phyloP scores from a whole-genome alignment of 1,140 invertebrate genomes.

The Sipha flava region DNA sequence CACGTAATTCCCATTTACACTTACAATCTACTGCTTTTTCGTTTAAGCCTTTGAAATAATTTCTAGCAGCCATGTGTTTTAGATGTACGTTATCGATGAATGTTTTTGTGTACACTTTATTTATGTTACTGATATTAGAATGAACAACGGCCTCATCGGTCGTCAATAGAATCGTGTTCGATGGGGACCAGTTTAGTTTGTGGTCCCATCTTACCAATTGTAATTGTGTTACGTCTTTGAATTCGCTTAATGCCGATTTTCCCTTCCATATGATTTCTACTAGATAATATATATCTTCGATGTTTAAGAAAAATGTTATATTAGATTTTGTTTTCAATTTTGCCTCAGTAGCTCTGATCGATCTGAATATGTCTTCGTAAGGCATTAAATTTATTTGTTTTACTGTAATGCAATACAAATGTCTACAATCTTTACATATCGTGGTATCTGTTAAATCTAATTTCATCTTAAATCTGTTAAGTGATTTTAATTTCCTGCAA shows the following conservation, averaged over 20 bases:
- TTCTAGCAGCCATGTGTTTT: not conserved
- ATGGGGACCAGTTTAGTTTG: slow-evolving; percentile 56
- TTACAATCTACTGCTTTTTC: not conserved
- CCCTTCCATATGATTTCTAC: slow-evolving; percentile 59
- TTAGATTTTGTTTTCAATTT: slow-evolving; percentile 28
- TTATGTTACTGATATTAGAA: slow-evolving; percentile 39
- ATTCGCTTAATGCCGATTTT: slow-evolving; percentile 56
- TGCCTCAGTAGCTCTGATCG: slow-evolving; percentile 34
- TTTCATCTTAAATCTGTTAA: slow-evolving; percentile 26
- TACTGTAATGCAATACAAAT: slow-evolving; percentile 34
- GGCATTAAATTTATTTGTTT: slow-evolving; percentile 35
- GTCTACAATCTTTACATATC: slow-evolving; percentile 35
- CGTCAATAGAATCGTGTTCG: slow-evolving; percentile 61
- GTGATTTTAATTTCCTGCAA: slow-evolving; percentile 32
- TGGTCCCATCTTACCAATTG: slow-evolving; percentile 52
- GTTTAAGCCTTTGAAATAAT: slow-evolving; percentile 2
- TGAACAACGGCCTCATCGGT: slow-evolving; percentile 55
- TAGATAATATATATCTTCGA: slow-evolving; percentile 53
- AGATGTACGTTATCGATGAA: slow-evolving; percentile 4
- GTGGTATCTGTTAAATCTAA: slow-evolving; percentile 16
- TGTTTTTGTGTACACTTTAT: not conserved
- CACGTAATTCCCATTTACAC: too few relatives aligned
- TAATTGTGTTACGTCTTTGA: slow-evolving; percentile 50
- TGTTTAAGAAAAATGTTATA: slow-evolving; percentile 30
- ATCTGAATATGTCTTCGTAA: slow-evolving; percentile 33